Conservation (phyloP, 1,140 invertebrate genomes). For the Calephelis virginiensis region DNA sequence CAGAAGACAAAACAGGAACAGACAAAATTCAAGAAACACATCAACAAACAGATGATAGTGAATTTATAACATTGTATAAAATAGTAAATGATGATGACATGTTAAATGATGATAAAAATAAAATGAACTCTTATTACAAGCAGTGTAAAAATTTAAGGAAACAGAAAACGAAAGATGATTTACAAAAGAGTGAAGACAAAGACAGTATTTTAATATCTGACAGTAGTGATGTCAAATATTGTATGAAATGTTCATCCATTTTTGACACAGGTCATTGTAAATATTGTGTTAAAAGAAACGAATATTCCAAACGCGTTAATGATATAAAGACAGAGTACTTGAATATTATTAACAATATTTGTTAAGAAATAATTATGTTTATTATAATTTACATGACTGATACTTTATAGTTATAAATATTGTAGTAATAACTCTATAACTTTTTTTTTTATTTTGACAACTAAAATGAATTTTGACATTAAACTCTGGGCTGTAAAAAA, state of each 20-base stretch:
- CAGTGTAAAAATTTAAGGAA: conserved; percentile 22
- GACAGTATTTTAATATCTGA: conserved; percentile 34
- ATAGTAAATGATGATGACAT: conserved; percentile 34
- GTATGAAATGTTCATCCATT: conserved; percentile 45
- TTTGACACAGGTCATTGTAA: conserved; percentile 40
- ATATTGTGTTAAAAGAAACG: conserved; percentile 32
- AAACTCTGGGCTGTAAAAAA: no score
- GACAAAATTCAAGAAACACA: conserved; percentile 21
- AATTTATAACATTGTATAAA: conserved; percentile 48
- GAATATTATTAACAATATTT: conserved; percentile 3
- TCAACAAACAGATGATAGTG: conserved; percentile 22
- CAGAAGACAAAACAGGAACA: not conserved
- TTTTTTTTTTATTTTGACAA: no score
- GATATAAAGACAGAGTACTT: conserved; percentile 18
- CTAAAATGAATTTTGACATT: no score
- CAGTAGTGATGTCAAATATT: conserved; percentile 41
- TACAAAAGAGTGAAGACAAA: conserved; percentile 22
- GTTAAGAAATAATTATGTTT: no score
- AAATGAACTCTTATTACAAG: conserved; percentile 31
- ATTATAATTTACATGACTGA: no score
- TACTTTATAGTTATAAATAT: no score
- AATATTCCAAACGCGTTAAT: conserved; percentile 13
- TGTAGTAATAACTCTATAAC: no score
- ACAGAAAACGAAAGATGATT: conserved; percentile 6
- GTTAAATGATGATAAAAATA: conserved; percentile 10